Conservation (phyloP, 2,888 invertebrate genomes). For the Frankliniella intonsa region DNA sequence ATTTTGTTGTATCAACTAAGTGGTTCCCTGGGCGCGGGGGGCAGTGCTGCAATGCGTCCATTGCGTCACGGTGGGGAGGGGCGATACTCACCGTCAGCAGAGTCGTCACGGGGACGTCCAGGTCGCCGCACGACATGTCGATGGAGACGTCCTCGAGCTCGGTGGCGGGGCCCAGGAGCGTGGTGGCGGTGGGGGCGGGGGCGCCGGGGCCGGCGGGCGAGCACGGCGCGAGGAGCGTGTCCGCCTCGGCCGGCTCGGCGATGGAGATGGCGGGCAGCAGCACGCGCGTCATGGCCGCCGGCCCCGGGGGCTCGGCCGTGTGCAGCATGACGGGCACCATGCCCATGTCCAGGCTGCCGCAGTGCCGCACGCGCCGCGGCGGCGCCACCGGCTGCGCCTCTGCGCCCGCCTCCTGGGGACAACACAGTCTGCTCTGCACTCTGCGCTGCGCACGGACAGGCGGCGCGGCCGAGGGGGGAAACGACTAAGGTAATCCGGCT, state of each 20-base stretch:
- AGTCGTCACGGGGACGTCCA: not conserved
- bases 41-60: conserved; percentile 33
- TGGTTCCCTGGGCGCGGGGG: not conserved
- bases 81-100: conserved; percentile 36
- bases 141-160: conserved; percentile 7
- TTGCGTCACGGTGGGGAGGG: conserved; percentile 33
- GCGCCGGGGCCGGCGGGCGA: not conserved
- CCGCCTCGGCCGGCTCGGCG: not conserved
- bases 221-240: not conserved
- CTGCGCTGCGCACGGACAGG: too few relatives aligned
- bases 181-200: not conserved
- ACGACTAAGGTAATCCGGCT: too few relatives aligned
- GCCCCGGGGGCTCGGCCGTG: conserved; percentile 50
- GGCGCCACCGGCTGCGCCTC: not conserved
- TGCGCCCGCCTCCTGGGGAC: not conserved
- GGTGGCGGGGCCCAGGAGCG: conserved; percentile 1
- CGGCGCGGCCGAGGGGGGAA: too few relatives aligned
- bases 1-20: too few relatives aligned
- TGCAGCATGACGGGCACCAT: conserved; percentile 65
- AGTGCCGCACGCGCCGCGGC: not conserved
- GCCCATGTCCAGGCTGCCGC: conserved; percentile 67
- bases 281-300: conserved; percentile 34
- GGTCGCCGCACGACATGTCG: not conserved
- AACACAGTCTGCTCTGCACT: not conserved
- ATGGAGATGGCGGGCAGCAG: conserved; percentile 3